A percentile compares a stretch with the other conserved stretches of the same genome.
Evolutionary conservation across 2,888 invertebrate species (phyloP).

Genomic region (Holacanthella duospinosa): DNA sequence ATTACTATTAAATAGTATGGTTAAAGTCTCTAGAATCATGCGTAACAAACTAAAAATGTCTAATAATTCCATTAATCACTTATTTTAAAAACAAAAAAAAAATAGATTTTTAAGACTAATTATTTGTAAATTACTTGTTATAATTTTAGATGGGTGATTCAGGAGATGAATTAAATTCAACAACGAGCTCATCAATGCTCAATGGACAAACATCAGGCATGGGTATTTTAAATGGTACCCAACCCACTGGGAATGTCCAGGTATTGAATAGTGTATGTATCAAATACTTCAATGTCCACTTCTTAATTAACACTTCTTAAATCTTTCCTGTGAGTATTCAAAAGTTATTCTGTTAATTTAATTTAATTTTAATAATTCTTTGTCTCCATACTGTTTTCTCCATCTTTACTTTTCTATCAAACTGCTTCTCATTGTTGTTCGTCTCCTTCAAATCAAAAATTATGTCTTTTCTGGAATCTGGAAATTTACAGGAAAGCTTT

Average conservation of each 20-base stretch:
- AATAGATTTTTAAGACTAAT: background rate
- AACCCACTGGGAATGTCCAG: constrained; percentile 37
- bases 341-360: background rate
- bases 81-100: background rate
- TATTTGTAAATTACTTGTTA: background rate
- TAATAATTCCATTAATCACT: background rate
- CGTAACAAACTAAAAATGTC: too few species aligned
- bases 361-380: background rate
- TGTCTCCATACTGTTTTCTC: background rate
- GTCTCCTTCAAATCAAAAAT: too few species aligned
- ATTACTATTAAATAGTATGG: too few species aligned
- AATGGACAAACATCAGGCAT: constrained; percentile 31
- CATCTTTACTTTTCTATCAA: background rate
- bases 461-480: too few species aligned
- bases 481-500: constrained; percentile 1
- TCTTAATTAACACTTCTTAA: constrained; percentile 1
- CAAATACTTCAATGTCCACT: background rate
- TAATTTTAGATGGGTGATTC: constrained; percentile 35
- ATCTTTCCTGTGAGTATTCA: background rate
- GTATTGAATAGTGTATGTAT: constrained; percentile 31
- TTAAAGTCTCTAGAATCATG: too few species aligned
- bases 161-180: constrained; percentile 23
- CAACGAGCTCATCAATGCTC: constrained; percentile 17
- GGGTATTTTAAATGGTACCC: constrained; percentile 36
- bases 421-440: background rate